Base-by-base conservation (phyloP, 1,140 invertebrate genomes). In the Mesaphorura yosii region DNA sequence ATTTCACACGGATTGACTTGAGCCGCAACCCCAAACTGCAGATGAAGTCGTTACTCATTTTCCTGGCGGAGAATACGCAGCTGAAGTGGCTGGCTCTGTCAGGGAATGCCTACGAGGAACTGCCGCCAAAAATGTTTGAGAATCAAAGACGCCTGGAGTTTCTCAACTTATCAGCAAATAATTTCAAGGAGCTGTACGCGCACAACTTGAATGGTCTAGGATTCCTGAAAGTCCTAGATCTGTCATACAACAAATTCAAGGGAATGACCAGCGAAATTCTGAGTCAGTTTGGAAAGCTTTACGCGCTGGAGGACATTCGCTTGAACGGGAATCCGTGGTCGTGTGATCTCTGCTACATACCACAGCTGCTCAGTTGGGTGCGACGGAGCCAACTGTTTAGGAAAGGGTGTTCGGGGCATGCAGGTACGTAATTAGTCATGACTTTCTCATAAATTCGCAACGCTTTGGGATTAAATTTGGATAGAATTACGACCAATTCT, bases 341-440 rank as follows among this genome's bases (percentile, higher is more conserved):
- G 1, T 63, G 61, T 22, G 61, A 63, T 23, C 29, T 59, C 12
- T 63, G 61, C 34, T 38, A 59, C 29, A 59, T 63, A 17, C 57
- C 61, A 14, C 26, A 42, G 7, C 38, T 63, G 6, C 26, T 59
- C 12, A 51, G 47, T 10, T 63, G 61, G 61, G 39, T 59, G 17
- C 58, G 57, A 19, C 15, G 27, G 14, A 54, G 34, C 26, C 44
- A 38, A 17, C 22, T 47, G 0, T 57, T 59, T 27, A n/a, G 46
- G 5, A 55, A 59, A 12, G 58, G 55, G n/a, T 59, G 57, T 28
- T 22, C 15, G 10, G 29, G 55, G 41, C 55, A 17, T 38, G 49
- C 26, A 55, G 60, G 58, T 26, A 55, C 12, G 38, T 42, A 34
- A 34, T 27, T 53, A 2, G 23, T 19, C 48, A 12, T 54, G 7